phyloP scores from a whole-genome alignment of 2,888 invertebrate genomes.

The Dicranocentrus wangi region DNA sequence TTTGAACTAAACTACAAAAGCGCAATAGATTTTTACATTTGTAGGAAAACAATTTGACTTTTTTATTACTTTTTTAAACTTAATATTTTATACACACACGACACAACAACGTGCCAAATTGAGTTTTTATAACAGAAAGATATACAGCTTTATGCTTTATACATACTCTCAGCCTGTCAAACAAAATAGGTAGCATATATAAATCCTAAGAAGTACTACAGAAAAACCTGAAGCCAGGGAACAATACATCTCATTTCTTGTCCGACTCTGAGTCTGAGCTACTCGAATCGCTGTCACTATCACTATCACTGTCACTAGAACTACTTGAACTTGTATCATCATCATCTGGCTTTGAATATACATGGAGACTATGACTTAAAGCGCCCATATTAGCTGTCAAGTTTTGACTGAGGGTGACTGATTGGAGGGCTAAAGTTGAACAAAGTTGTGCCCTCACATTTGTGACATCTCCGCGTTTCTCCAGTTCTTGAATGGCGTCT shows the following conservation, averaged over 20 bases:
- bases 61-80: too few species aligned
- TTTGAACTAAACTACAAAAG: too few species aligned
- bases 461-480: constrained; percentile 29
- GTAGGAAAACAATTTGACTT: too few species aligned
- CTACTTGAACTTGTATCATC: constrained; percentile 10
- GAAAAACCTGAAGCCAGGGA: too few species aligned
- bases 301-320: constrained; percentile 21
- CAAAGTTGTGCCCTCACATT: constrained; percentile 55
- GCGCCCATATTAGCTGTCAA: constrained; percentile 46
- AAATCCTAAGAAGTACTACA: too few species aligned
- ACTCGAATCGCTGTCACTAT: constrained; percentile 3
- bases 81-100: too few species aligned
- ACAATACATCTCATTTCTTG: constrained; percentile 13
- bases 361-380: constrained; percentile 46
- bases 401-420: constrained; percentile 50
- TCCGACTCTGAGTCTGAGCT: constrained; percentile 34
- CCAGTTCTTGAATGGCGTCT: constrained; percentile 62
- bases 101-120: too few species aligned
- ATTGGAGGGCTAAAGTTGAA: constrained; percentile 43
- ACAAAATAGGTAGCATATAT: too few species aligned
- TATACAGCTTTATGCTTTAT: too few species aligned
- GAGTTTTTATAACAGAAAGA: too few species aligned
- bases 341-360: not conserved
- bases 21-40: too few species aligned
- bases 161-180: too few species aligned